Percentiles rank a stretch among this genome's conserved stretches.
These are phyloP conservation scores for Squalus acanthias DNA, from an alignment of 2,797 vertebrate species.

Conservation along the genomic window DNA sequence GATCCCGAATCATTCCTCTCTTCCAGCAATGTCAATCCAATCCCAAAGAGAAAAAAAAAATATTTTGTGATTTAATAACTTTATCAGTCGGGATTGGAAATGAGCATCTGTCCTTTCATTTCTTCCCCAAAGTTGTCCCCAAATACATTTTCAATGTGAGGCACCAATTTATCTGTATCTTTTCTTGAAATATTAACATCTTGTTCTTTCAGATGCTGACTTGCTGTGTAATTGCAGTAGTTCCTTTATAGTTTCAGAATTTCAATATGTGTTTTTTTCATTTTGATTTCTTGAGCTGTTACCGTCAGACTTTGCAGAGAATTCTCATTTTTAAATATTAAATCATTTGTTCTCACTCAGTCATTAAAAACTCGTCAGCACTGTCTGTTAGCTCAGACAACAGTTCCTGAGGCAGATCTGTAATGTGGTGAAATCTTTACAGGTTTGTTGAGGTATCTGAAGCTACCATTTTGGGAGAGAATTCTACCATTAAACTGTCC, in stretches of 20 bases:
- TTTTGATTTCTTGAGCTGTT: background rate
- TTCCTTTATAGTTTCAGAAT: background rate
- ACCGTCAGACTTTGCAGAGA: background rate
- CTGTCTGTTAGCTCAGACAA: background rate
- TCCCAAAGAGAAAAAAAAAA: background rate
- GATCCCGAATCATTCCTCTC: background rate
- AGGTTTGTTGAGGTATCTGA: background rate
- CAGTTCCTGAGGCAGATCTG: background rate
- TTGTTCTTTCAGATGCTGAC: background rate
- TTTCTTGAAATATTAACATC: background rate
- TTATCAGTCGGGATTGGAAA: background rate
- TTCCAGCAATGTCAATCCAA: background rate
- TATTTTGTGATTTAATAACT: background rate
- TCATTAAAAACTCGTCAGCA: background rate
- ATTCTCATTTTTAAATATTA: background rate
- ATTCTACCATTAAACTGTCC: background rate
- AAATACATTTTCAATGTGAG: background rate
- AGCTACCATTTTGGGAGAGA: background rate
- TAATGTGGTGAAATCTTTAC: background rate
- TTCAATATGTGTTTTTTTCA: background rate
- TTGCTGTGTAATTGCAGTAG: background rate
- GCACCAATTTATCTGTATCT: background rate
- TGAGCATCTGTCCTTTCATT: background rate
- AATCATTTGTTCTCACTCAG: background rate
- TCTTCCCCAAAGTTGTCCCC: background rate